Evolutionary conservation across 2,113 vertebrate species (phyloP).

Genomic region (Colius striatus): DNA sequence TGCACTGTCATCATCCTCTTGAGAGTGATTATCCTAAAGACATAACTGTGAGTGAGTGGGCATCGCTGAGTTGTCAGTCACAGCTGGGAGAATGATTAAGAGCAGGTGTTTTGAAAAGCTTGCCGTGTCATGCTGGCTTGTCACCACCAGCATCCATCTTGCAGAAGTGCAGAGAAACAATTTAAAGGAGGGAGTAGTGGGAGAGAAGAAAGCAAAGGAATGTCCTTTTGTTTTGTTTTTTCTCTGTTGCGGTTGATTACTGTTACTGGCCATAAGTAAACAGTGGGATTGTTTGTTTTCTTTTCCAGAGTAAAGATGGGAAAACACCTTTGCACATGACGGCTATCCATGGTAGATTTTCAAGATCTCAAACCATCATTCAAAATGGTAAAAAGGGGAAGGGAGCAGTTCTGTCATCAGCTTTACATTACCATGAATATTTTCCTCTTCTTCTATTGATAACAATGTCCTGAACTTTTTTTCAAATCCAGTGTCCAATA

Average conservation of each 20-base stretch:
- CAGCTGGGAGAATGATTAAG: neutral
- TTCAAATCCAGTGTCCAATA: neutral
- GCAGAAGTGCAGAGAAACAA: neutral
- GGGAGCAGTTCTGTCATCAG: neutral
- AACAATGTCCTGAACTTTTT: neutral
- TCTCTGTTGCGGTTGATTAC: neutral
- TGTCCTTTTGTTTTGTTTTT: neutral
- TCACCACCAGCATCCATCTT: neutral
- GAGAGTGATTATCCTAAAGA: neutral
- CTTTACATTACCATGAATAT: neutral
- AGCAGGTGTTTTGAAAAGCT: neutral
- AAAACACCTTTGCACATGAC: constrained; percentile 99
- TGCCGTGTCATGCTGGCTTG: neutral
- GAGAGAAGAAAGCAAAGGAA: neutral
- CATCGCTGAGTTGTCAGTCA: neutral
- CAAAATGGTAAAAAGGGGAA: constrained; percentile 87
- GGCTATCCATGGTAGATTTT: constrained; percentile 97
- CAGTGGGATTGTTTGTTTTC: neutral
- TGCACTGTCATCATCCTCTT: neutral
- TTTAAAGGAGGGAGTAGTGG: neutral
- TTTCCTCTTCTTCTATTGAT: neutral
- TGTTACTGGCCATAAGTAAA: neutral
- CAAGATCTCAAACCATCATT: constrained; percentile 97
- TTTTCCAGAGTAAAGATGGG: constrained; percentile 94
- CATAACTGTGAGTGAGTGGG: neutral